Base-by-base conservation (phyloP, 2,113 vertebrate genomes). In the Phoxinus phoxinus region DNA sequence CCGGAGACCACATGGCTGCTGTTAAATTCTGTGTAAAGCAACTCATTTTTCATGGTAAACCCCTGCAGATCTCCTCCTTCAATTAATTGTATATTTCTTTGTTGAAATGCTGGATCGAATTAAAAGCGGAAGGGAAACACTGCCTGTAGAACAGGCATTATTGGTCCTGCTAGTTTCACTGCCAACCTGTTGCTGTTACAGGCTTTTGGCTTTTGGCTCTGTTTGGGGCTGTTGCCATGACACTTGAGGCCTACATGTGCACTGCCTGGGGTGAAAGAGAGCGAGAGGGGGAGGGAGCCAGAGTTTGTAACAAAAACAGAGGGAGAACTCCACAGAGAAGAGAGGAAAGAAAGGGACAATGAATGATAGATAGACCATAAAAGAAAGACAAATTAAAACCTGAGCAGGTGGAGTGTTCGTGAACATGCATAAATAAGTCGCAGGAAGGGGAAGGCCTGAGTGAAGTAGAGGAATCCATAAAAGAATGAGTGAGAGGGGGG, bases 171-270 rank as follows among this genome's bases (percentile, higher is more conserved):
- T 48, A 46, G 69, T 85, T 87, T 87, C 92, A 92, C 87, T 92
- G 92, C 89, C 91, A 90, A 92, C 87, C 91, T 90, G 91, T 90
- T 91, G 91, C 92, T 89, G 89, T 85, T 90, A 86, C 87, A 90
- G 90, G 88, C 89, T 90, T 89, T 77, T 80, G 85, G 91, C 79
- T 87, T 87, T 83, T 87, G 63, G 53, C 86, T 89, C 77, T 93
- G 92, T 95, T 94, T 93, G 90, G 87, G 87, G 75, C 75, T 8
- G 90, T 93, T 90, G 84, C 89, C 90, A 93, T 91, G 92, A 88
- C 83, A 91, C 83, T 85, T 5, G 90, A 93, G 93, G 90, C 91
- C 91, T 87, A 89, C 90, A 90, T 89, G 89, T 88, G 90, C 90
- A 75, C 89, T 79, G 88, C 85, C 83, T 72, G 23, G 72, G 88